Percentiles rank a stretch among this genome's conserved stretches.
phyloP scores from a whole-genome alignment of 1,140 invertebrate species.

The Steinernema feltiae region DNA sequence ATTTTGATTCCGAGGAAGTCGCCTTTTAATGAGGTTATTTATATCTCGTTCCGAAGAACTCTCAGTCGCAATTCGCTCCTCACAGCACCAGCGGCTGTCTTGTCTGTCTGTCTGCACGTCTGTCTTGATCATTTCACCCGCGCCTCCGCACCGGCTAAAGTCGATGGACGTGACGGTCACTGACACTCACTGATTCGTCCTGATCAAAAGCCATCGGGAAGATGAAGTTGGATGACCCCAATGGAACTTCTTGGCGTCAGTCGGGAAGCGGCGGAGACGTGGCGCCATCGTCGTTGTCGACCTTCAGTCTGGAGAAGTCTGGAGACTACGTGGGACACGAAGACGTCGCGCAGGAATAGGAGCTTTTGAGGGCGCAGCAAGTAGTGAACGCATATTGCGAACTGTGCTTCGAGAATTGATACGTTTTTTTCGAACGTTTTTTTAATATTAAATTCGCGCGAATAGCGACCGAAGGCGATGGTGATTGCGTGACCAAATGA shows the following conservation, averaged over 20 bases:
- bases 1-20: too few relatives aligned
- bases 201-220: not conserved
- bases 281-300: not conserved
- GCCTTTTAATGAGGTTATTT: too few relatives aligned
- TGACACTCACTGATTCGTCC: not conserved
- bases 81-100: too few relatives aligned
- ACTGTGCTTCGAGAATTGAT: constrained; percentile 47
- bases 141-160: not conserved
- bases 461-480: constrained; percentile 63
- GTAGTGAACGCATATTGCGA: constrained; percentile 69
- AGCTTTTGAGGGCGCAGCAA: constrained; percentile 64
- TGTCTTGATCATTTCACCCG: not conserved
- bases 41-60: too few relatives aligned
- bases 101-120: not conserved
- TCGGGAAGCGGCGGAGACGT: not conserved
- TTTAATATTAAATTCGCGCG: too few relatives aligned
- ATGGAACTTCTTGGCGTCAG: not conserved
- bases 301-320: not conserved
- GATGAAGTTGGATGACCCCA: not conserved
- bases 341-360: constrained; percentile 67
- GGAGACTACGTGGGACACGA: constrained; percentile 67
- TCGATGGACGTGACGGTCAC: not conserved
- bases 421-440: constrained; percentile 47
- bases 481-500: constrained; percentile 70
- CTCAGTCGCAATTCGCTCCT: too few relatives aligned